Evolutionary conservation across 2,797 vertebrate genomes (phyloP), one percentile per base, ranked within the genome.

Genomic region (Notoglanidium macrostoma): DNA sequence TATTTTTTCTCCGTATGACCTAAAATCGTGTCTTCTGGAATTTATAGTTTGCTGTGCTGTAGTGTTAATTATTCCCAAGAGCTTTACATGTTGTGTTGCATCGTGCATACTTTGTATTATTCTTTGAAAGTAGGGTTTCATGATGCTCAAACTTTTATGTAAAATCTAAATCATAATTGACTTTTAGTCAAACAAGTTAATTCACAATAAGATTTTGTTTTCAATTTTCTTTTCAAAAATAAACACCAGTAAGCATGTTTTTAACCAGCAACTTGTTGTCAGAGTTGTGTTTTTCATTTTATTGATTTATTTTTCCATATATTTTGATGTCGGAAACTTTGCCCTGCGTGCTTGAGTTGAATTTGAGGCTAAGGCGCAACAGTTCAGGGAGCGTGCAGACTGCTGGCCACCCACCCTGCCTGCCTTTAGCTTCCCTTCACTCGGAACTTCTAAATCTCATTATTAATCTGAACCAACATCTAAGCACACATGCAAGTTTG

Each of bases 381-480:
- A 65, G 82, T 89, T 86, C 55, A 90, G 86, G 46, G 65, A 40
- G 40, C 87, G 35, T 73, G 67, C 85, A 86, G 72, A 32, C 54
- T 78, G 12, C 14, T 0, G 85, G 85, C 90, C 92, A 91, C 88
- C 89, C 90, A 92, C 87, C 55, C 87, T 80, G 89, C 51, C 55
- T 85, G 88, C 84, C 61, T 72, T 85, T 51, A 87, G 57, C 35
- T 46, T 46, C 17, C 51, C n/a, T 32, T 51, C 6, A 4, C 9
- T 55, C 5, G 1, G 32, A 80, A 26, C 2, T 46, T 81, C 17
- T 35, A 19, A 81, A 46, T 46, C 54, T 59, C 32, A 79, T 40
- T 14, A 14, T 11, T 3, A 40, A 63, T 46, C 23, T 44, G 54
- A 44, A 79, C 21, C 21, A 57, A 40, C 32, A 59, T 35, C 5